These are phyloP conservation scores for Salpingus planirostris DNA, from an alignment of 2,888 invertebrate genomes.

Conservation along the genomic window DNA sequence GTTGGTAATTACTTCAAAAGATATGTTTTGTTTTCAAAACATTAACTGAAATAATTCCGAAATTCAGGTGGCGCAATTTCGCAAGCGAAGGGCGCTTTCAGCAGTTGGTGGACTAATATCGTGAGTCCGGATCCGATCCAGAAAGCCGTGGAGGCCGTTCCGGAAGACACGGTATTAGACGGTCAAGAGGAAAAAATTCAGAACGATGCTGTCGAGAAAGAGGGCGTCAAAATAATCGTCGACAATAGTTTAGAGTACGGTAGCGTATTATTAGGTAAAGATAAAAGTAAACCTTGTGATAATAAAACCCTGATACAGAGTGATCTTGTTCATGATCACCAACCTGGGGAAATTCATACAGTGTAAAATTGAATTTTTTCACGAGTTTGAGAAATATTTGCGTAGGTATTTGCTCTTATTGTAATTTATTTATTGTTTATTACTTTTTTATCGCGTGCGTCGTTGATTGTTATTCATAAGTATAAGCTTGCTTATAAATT, in stretches of 20 bases:
- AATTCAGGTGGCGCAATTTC: slow-evolving; percentile 72
- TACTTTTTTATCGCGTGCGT: too few species aligned
- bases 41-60: too few species aligned
- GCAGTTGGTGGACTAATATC: slow-evolving; percentile 77
- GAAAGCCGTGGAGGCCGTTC: slow-evolving; percentile 24
- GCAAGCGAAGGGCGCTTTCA: slow-evolving; percentile 80
- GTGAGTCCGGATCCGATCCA: slow-evolving; percentile 41
- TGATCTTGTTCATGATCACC: slow-evolving; percentile 18
- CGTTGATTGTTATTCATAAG: too few species aligned
- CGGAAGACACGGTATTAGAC: slow-evolving; percentile 15
- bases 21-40: background rate
- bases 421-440: too few species aligned
- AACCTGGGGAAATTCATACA: slow-evolving; percentile 31
- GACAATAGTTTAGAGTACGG: slow-evolving; percentile 19
- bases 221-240: background rate
- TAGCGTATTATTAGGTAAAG: too few species aligned
- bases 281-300: slow-evolving; percentile 12
- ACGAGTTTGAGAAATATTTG: too few species aligned
- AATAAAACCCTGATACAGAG: slow-evolving; percentile 9
- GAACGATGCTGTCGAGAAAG: slow-evolving; percentile 12
- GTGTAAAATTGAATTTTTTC: slow-evolving; percentile 27
- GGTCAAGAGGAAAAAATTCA: slow-evolving; percentile 16
- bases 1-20: slow-evolving; percentile 46
- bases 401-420: too few species aligned
- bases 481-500: too few species aligned